Percentiles rank a stretch among this genome's conserved stretches.
Evolutionary conservation across 2,797 vertebrate species (phyloP).

Genomic region (Neosilurus hyrtlii): DNA sequence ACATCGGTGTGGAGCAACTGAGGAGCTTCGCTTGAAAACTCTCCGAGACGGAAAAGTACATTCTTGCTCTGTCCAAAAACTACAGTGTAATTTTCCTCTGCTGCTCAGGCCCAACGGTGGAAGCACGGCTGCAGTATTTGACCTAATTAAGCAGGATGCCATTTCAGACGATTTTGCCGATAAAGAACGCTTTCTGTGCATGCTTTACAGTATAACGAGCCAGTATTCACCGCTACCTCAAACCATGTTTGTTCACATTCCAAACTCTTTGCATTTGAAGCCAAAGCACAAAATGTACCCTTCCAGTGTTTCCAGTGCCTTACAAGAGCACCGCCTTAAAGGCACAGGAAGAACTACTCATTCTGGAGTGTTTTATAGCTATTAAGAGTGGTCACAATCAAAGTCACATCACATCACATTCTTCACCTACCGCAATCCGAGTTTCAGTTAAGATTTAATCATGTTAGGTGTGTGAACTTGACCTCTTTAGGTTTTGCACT

Average conservation of each 20-base stretch:
- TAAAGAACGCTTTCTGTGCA: constrained; percentile 17
- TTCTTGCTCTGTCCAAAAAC: constrained; percentile 17
- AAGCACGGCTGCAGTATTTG: constrained; percentile 19
- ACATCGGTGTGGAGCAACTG: neutral
- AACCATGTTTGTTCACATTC: constrained; percentile 38
- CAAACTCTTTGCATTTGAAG: constrained; percentile 34
- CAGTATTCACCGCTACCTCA: constrained; percentile 31
- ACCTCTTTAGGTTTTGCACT: neutral
- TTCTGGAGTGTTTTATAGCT: neutral
- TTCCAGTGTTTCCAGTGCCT: constrained; percentile 42
- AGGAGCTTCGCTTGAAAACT: neutral
- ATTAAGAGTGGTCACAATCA: neutral
- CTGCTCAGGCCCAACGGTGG: constrained; percentile 2
- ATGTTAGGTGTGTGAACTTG: too few species aligned
- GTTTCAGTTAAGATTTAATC: neutral
- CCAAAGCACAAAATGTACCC: constrained; percentile 37
- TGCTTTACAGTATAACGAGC: constrained; percentile 31
- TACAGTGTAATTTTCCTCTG: constrained; percentile 30
- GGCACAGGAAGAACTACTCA: constrained; percentile 8
- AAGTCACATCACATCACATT: neutral
- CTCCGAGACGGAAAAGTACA: constrained; percentile 30
- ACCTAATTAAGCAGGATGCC: constrained; percentile 22
- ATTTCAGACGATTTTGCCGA: constrained; percentile 4
- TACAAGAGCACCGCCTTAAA: constrained; percentile 28
- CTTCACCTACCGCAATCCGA: neutral